Percentiles rank a stretch among this genome's conserved stretches.
These are phyloP conservation scores for Ellobius talpinus DNA, from an alignment of 2,113 vertebrate genomes.

Conservation along the genomic window DNA sequence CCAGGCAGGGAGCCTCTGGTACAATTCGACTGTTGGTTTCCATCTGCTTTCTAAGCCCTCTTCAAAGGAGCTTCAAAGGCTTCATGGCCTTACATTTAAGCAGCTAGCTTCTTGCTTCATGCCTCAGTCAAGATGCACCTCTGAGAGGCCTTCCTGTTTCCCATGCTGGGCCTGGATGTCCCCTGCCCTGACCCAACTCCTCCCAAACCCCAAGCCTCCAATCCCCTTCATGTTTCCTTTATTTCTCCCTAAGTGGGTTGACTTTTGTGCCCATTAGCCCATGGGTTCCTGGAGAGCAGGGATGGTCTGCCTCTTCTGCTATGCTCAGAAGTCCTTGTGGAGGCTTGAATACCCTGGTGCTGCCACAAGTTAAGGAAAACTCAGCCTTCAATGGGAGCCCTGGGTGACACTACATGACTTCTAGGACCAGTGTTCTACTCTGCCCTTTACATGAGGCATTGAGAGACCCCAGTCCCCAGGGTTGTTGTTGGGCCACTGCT, in stretches of 20 bases:
- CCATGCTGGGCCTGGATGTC: neutral
- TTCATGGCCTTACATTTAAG: neutral
- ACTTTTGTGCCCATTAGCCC: neutral
- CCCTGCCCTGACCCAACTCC: neutral
- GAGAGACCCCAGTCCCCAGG: neutral
- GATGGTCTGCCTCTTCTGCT: neutral
- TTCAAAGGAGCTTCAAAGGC: neutral
- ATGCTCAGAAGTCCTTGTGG: neutral
- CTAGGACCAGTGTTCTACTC: rapidly evolving
- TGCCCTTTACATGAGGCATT: rapidly evolving
- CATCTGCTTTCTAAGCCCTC: neutral
- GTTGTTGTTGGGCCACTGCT: neutral
- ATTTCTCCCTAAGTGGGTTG: neutral
- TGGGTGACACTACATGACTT: rapidly evolving
- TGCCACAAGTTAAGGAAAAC: neutral
- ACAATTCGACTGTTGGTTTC: neutral
- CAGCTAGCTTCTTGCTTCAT: neutral
- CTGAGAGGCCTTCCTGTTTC: neutral
- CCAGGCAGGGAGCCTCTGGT: neutral
- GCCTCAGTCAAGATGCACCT: neutral
- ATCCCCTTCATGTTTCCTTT: neutral
- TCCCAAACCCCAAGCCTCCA: rapidly evolving
- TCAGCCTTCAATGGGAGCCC: rapidly evolving
- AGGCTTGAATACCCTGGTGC: no score
- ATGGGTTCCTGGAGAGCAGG: neutral